Percentiles rank a stretch among this genome's conserved stretches.
These are phyloP conservation scores for Dryobota labecula DNA, from an alignment of 2,888 invertebrate genomes.

Conservation along the genomic window DNA sequence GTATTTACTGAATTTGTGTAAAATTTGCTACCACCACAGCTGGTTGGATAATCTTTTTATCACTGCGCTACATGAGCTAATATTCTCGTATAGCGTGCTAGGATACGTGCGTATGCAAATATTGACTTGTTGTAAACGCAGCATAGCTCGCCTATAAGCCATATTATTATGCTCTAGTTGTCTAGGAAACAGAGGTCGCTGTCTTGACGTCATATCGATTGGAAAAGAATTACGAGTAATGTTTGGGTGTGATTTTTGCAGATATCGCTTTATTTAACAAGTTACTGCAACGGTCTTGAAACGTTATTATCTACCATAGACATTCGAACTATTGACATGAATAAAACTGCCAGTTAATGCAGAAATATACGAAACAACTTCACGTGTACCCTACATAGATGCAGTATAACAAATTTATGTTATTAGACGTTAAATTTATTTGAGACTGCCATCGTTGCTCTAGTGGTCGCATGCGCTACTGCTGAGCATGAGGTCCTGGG, in stretches of 20 bases:
- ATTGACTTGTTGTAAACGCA: conserved; percentile 10
- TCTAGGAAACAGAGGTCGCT: conserved; percentile 22
- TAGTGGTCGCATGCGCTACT: too few relatives aligned
- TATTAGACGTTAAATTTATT: too few relatives aligned
- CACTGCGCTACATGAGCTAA: neutral
- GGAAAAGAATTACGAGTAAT: conserved; percentile 4
- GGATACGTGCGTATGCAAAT: too few relatives aligned
- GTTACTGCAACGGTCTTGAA: neutral
- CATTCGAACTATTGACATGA: too few relatives aligned
- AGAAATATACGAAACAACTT: too few relatives aligned
- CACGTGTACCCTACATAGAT: too few relatives aligned
- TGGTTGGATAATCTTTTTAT: neutral
- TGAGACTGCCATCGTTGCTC: too few relatives aligned
- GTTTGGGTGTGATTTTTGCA: conserved; percentile 11
- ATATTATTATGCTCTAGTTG: conserved; percentile 21
- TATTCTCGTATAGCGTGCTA: neutral
- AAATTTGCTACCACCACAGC: neutral
- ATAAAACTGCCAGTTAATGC: too few relatives aligned
- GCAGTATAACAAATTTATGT: too few relatives aligned
- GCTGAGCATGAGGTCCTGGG: too few relatives aligned
- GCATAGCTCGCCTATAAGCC: conserved; percentile 8
- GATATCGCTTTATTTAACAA: conserved; percentile 13
- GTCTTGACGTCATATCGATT: conserved; percentile 24
- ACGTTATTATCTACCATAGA: too few relatives aligned
- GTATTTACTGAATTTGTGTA: neutral